phyloP scores from a whole-genome alignment of 2,113 vertebrate genomes.

The Xiphorhynchus elegans region DNA sequence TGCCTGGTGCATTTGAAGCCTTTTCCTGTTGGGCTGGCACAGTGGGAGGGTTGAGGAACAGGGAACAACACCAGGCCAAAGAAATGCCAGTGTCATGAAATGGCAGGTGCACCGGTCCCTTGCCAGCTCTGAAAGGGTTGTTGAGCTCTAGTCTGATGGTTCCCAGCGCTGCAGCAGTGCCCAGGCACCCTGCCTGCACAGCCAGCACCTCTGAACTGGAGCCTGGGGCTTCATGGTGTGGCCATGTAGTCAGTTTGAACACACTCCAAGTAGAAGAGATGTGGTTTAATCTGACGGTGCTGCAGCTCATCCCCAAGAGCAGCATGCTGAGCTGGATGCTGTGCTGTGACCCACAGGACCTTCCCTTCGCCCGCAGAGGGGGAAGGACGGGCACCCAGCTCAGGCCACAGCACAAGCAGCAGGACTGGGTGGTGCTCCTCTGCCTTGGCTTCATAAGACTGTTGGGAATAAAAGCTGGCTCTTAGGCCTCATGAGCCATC shows the following conservation, averaged over 20 bases:
- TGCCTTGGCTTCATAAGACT: neutral
- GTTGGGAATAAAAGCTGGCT: neutral
- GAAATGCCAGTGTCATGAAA: fast-evolving
- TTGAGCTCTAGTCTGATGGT: neutral
- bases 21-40: neutral
- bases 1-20: fast-evolving
- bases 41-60: neutral
- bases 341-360: fast-evolving
- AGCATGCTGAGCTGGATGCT: fast-evolving
- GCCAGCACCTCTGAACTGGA: neutral
- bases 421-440: fast-evolving
- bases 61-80: neutral
- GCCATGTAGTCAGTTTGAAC: neutral
- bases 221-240: neutral
- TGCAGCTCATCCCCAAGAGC: fast-evolving
- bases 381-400: neutral
- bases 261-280: neutral
- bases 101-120: fast-evolving
- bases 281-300: fast-evolving
- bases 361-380: fast-evolving
- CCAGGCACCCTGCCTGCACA: neutral
- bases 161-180: fast-evolving
- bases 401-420: fast-evolving
- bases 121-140: neutral
- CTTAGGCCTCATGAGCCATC: fast-evolving